phyloP scores from a whole-genome alignment of 2,113 vertebrate genomes.

The Zootoca vivipara region DNA sequence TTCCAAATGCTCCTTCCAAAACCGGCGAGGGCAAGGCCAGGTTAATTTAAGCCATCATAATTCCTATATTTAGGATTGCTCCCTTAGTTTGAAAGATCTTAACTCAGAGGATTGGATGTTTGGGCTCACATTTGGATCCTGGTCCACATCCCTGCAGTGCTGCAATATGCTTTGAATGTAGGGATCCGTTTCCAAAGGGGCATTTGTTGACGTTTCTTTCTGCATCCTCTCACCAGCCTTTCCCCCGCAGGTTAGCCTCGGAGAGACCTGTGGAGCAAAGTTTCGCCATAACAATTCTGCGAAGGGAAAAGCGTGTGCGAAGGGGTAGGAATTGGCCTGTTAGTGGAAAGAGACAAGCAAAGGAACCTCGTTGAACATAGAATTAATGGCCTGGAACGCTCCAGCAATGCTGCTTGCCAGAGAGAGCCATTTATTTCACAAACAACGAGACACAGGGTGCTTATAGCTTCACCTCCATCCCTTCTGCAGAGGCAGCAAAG shows the following conservation, averaged over 20 bases:
- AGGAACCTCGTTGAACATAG: slow-evolving; percentile 36
- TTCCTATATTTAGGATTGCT: no score
- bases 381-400: slow-evolving; percentile 22
- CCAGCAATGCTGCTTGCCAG: slow-evolving; percentile 6
- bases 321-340: slow-evolving; percentile 32
- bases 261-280: not conserved
- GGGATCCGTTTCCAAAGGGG: not conserved
- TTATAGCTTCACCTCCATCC: slow-evolving; percentile 11
- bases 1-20: no score
- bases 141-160: no score
- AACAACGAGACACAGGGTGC: slow-evolving; percentile 25
- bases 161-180: not conserved
- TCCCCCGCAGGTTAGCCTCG: slow-evolving; percentile 13
- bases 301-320: not conserved
- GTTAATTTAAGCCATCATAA: no score
- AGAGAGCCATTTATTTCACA: slow-evolving; percentile 42
- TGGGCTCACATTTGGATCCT: not conserved
- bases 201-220: not conserved
- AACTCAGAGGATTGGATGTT: no score
- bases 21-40: no score
- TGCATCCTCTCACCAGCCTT: not conserved
- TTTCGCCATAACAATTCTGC: not conserved
- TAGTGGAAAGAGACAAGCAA: slow-evolving; percentile 55
- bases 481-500: not conserved
- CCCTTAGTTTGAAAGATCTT: no score